Base-by-base conservation (phyloP, 2,888 invertebrate genomes). In the Apocheima hispidaria region DNA sequence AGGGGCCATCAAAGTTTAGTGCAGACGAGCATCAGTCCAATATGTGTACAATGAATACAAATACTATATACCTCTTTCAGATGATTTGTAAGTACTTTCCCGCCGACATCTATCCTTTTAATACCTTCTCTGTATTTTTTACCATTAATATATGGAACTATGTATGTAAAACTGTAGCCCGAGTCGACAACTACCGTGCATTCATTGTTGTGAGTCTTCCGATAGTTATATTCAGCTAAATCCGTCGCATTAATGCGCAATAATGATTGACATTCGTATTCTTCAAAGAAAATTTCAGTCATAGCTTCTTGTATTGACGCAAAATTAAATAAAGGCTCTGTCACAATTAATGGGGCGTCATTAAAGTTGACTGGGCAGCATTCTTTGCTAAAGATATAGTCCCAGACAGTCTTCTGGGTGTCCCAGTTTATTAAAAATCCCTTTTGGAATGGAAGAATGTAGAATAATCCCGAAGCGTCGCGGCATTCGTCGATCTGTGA, bases 371-470 rank as follows among this genome's bases (percentile, higher is more conserved):
- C 96, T 10, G 96, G 95, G 63, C 96, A 95, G 70, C 97, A 96
- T 72, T 98, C 97, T 79, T 96, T 96, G 62, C 97, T 96, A 72
- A 99, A 98, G 60, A 98, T 94, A 74, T 98, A 97, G 86, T 99
- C 99, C 99, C 99, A 99, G 2, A 99, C 95, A 5, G 96, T 96
- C 89, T 98, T 98, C 81, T 99, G 97, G 0, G 97, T 95, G 74
- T 99, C 99, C 98, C 99, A 99, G 81, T 99, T 99, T 0, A 98
- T 95, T 0, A 99, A 92, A 75, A 98, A 99, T 0, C 99, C 99
- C 94, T 97, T 97, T 90, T 99, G 98, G 82, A 97, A 98, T 0
- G 99, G 97, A 54, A 99, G 90, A 54, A 99, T 96, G 82, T 98
- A 99, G 86, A 96, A 99, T 0, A 99, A 90, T 0, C 99, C 98